These are phyloP conservation scores for Malurus splendens DNA, from an alignment of 2,797 vertebrate species.

Conservation along the genomic window DNA sequence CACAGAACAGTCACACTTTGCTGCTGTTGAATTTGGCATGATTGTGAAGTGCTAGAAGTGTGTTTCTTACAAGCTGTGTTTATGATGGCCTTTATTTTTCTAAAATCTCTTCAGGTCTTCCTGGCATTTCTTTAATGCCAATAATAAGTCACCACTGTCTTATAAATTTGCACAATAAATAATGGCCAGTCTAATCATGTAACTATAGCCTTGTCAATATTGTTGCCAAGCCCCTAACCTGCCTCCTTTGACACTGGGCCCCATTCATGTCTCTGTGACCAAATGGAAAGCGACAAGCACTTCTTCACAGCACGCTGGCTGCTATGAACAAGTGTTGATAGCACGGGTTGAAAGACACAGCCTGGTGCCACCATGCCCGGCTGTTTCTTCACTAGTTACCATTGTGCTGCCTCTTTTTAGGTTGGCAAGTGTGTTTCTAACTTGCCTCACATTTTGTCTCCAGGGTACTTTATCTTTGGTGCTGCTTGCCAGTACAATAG, in stretches of 20 bases:
- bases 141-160: neutral
- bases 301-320: constrained; percentile 34
- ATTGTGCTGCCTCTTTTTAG: constrained; percentile 55
- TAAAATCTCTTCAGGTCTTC: neutral
- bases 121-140: constrained; percentile 21
- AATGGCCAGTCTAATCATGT: neutral
- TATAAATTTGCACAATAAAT: constrained; percentile 1
- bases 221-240: neutral
- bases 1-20: neutral
- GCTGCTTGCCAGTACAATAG: constrained; percentile 59
- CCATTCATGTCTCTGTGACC: constrained; percentile 52
- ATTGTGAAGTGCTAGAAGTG: neutral
- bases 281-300: constrained; percentile 60
- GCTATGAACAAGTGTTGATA: constrained; percentile 55
- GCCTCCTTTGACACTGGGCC: constrained; percentile 28
- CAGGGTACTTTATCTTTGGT: constrained; percentile 50
- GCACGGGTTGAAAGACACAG: constrained; percentile 63
- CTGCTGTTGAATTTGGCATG: neutral
- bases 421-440: constrained; percentile 50
- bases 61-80: neutral
- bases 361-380: constrained; percentile 63
- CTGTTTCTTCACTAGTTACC: constrained; percentile 59
- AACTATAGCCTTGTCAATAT: constrained; percentile 8
- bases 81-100: neutral
- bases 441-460: constrained; percentile 48